Base-by-base conservation (phyloP, 2,888 invertebrate genomes). In the Belgica antarctica region DNA sequence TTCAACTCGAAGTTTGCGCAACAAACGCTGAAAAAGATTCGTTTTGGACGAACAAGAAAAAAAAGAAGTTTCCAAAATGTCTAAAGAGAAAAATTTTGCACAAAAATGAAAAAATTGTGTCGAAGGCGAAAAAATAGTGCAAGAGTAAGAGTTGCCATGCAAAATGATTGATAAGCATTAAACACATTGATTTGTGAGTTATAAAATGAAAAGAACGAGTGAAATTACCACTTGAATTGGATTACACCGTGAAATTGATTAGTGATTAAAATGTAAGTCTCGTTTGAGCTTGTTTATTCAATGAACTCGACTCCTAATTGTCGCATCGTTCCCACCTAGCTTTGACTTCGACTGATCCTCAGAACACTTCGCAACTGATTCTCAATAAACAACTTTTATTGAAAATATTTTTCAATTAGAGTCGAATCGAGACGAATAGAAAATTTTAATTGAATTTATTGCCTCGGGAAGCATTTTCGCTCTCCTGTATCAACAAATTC, bases 31-130 rank as follows among this genome's bases (percentile, higher is more conserved):
- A 25, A 22, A 65, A 65, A 46, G 27, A 22, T 19, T 34, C 3
- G n/a, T n/a, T n/a, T n/a, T n/a, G n/a, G n/a, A n/a, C n/a, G n/a
- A n/a, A n/a, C 17, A 25, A 10, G n/a, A 59, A 5, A 17, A 27
- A 61, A 61, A 62, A 36, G 36, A 36, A 22, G 31, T 34, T 57
- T 57, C 36, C 65, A 66, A 66, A 66, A 66, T 66, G 46, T 66
- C 65, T 19, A 66, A 47, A 15, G 46, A 12, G 22, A 31, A 17
- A 17, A 28, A 57, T 68, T 57, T 68, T 57, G 68, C 34, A 57
- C 19, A 24, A 68, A 52, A 57, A 46, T 46, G 36, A 62, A 27
- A 62, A 59, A 59, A 59, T 7, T 59, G 4, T 27, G 12, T 8
- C n/a, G 12, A 3, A 15, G 12, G 4, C 8, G 27, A 59, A 27